These are phyloP conservation scores for Pseudomugil gertrudae DNA, from an alignment of 2,797 vertebrate genomes.

Conservation along the genomic window DNA sequence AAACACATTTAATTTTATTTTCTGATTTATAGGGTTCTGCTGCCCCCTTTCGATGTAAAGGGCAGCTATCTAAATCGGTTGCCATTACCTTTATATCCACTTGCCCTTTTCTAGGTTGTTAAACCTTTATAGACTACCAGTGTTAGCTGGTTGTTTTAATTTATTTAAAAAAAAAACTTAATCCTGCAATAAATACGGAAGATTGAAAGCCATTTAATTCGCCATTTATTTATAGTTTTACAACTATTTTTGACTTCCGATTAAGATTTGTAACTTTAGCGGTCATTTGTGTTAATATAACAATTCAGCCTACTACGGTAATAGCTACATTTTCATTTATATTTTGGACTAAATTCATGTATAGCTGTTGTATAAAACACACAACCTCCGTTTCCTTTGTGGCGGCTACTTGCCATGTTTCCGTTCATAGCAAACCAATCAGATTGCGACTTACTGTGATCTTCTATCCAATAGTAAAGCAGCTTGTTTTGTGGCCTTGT, in stretches of 20 bases:
- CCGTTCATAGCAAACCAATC: conserved; percentile 71
- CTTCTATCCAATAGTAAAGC: conserved; percentile 49
- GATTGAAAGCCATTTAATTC: not conserved
- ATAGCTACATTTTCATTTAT: not conserved
- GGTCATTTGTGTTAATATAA: not conserved
- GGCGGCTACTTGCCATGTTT: conserved; percentile 40
- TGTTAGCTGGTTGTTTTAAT: not conserved
- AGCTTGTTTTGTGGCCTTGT: conserved; percentile 40
- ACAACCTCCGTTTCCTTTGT: conserved; percentile 68
- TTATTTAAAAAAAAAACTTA: not conserved
- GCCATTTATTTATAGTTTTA: not conserved
- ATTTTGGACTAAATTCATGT: not conserved
- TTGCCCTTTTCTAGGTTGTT: not conserved
- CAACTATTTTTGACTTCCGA: not conserved
- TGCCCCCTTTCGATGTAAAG: conserved; percentile 69
- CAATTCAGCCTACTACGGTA: not conserved
- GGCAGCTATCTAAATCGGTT: conserved; percentile 14
- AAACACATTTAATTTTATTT: not conserved
- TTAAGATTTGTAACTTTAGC: not conserved
- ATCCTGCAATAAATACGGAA: not conserved
- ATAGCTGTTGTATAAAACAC: conserved; percentile 28
- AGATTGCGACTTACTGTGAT: conserved; percentile 15
- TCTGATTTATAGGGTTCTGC: conserved; percentile 42
- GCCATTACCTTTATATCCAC: conserved; percentile 28
- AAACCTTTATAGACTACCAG: not conserved